Evolutionary conservation across 2,797 vertebrate species (phyloP), one percentile per base, ranked within the genome.

Genomic region (Siniperca undulata): DNA sequence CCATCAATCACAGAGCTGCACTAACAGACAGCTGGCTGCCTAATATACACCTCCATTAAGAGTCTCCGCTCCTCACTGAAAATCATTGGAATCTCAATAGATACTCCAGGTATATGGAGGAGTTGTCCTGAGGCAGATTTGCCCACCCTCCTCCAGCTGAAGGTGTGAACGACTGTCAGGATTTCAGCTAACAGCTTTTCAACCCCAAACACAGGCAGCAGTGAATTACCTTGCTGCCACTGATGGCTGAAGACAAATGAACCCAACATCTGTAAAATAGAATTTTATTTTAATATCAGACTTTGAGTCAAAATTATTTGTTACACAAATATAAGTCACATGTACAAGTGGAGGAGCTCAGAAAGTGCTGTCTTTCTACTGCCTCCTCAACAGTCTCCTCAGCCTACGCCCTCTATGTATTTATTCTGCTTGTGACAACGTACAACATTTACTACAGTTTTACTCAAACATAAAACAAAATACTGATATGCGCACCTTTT

Each of bases 41-140:
- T 94, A 94, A 94, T 94, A 94, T 90, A 94, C 92, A 94, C 93
- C 90, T 91, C 90, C 90, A 93, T 94, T 93, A 94, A 83, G 87
- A 84, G 70, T 83, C 83, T 67, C 69, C 71, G 87, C 89, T 89
- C 78, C 81, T 90, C 86, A 83, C 82, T 34, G 74, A 87, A 90
- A 93, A 91, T 90, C 89, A 84, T 77, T 86, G 79, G 83, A 84
- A 87, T 92, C 88, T 92, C 86, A 80, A 87, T 75, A 71, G 78
- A 88, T 70, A 66, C 78, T 56, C 68, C 52, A 38, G 81, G 81
- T 68, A 61, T 67, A 72, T 5, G 56, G 77, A 77, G 80, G 78
- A 84, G 61, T 89, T 84, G 82, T 86, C 90, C 85, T 67, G 64
- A 76, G 82, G 83, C 76, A 68, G 81, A 89, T 84, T 81, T 76